phyloP scores from a whole-genome alignment of 2,113 vertebrate genomes.

The Prochilodus magdalenae region DNA sequence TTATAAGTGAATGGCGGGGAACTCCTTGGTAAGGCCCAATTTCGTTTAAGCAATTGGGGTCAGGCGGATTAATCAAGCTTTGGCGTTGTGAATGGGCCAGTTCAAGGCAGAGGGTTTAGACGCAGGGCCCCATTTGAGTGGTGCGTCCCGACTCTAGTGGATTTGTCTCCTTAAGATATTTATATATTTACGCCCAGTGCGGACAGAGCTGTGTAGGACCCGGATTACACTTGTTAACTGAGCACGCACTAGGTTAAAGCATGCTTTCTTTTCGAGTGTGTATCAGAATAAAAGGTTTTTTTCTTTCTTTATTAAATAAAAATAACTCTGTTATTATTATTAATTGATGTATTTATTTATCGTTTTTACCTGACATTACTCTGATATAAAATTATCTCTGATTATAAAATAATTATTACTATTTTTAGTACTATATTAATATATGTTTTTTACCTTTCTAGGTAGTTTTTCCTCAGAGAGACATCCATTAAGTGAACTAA shows the following conservation, averaged over 20 bases:
- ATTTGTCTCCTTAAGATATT: conserved; percentile 25
- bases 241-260: not conserved
- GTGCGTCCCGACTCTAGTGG: conserved; percentile 7
- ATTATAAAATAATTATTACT: too few relatives aligned
- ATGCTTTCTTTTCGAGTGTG: too few relatives aligned
- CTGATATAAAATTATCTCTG: too few relatives aligned
- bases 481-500: too few relatives aligned
- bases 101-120: conserved; percentile 37
- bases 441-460: too few relatives aligned
- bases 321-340: too few relatives aligned
- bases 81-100: conserved; percentile 44
- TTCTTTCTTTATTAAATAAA: too few relatives aligned
- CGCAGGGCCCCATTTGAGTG: conserved; percentile 27
- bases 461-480: too few relatives aligned
- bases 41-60: conserved; percentile 67
- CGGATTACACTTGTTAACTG: not conserved
- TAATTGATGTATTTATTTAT: too few relatives aligned
- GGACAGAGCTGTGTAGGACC: not conserved
- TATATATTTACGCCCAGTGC: not conserved
- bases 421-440: too few relatives aligned
- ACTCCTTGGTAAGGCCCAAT: conserved; percentile 59
- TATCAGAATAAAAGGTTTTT: too few relatives aligned
- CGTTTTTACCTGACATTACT: too few relatives aligned
- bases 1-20: conserved; percentile 74
- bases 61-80: conserved; percentile 63